Conservation (phyloP, 92 coral and sea anemone species). For the Chrysogorgia sp. region DNA sequence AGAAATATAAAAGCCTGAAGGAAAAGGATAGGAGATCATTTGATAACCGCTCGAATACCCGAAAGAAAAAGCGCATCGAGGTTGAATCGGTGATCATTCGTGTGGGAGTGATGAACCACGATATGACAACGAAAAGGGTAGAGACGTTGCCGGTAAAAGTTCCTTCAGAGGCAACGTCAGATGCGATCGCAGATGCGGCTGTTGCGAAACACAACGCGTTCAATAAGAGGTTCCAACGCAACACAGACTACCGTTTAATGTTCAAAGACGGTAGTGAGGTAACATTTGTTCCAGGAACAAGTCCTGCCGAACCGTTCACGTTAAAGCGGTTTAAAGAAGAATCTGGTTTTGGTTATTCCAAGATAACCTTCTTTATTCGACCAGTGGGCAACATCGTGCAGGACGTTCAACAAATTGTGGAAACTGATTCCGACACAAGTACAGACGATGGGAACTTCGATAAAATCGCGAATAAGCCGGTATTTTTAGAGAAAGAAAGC, state of each 20-base stretch:
- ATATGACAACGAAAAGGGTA: conserved; percentile 18
- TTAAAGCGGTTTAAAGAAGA: conserved; percentile 48
- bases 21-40: conserved; percentile 44
- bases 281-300: conserved; percentile 47
- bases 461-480: background rate
- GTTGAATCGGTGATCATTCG: conserved; percentile 32
- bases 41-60: conserved; percentile 18
- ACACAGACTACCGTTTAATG: conserved; percentile 34
- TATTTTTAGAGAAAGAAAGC: background rate
- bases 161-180: conserved; percentile 35
- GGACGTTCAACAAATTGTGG: background rate
- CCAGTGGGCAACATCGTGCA: background rate
- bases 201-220: conserved; percentile 42
- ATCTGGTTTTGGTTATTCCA: conserved; percentile 53
- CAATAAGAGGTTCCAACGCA: conserved; percentile 43
- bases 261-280: conserved; percentile 52
- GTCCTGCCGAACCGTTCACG: conserved; percentile 42
- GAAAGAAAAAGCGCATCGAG: conserved; percentile 35
- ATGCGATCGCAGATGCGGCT: conserved; percentile 39
- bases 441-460: background rate
- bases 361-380: conserved; percentile 27
- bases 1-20: conserved; percentile 25
- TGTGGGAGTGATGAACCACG: conserved; percentile 35
- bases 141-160: conserved; percentile 48
- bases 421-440: conserved; percentile 9